Base-by-base conservation (phyloP, 2,888 invertebrate species). In the Nymphalis c-album region DNA sequence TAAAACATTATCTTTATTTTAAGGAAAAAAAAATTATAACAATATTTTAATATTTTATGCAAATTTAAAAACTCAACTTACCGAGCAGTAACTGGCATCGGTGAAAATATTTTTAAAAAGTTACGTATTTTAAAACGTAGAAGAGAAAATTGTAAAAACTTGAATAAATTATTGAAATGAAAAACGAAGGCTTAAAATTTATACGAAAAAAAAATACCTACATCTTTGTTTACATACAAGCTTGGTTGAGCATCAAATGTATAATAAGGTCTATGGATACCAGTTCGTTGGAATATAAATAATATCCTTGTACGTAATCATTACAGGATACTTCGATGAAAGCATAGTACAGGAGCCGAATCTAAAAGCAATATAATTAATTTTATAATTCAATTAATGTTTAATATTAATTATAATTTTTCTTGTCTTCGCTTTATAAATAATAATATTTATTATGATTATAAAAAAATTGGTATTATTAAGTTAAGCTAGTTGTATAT, bases 171-270 rank as follows among this genome's bases (percentile, higher is more conserved):
- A 55, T 31, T 26, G 7, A 26, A 45, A 58, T 40, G 18, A 7
- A 10, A 57, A 13, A 2, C 13, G 0, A 58, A 45, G 45, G 45
- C n/a, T 16, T 45, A 59, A 59, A 16, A 59, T 59, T 46, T 45
- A 20, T 20, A 51, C 13, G 7, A 45, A 16, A 18, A 45, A 31
- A 47, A 51, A 31, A 40, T 31, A 50, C 40, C n/a, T 57, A 31
- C 55, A 63, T 63, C 63, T 69, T 69, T 67, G 50, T 57, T 65
- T 55, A 55, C 60, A 13, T 4, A 47, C 47, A 63, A 50, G 67
- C 50, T 45, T 62, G 60, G 60, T 60, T 55, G 63, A 55, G 26
- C 63, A 60, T 63, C 63, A 61, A 67, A 67, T 67, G 55, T 67
- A 66, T 67, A 60, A 58, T 48, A 50, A 45, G 50, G 58, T 48